Percentiles rank a stretch among this genome's conserved stretches.
Evolutionary conservation across 2,888 invertebrate genomes (phyloP).

Genomic region (Phytoseiulus persimilis): DNA sequence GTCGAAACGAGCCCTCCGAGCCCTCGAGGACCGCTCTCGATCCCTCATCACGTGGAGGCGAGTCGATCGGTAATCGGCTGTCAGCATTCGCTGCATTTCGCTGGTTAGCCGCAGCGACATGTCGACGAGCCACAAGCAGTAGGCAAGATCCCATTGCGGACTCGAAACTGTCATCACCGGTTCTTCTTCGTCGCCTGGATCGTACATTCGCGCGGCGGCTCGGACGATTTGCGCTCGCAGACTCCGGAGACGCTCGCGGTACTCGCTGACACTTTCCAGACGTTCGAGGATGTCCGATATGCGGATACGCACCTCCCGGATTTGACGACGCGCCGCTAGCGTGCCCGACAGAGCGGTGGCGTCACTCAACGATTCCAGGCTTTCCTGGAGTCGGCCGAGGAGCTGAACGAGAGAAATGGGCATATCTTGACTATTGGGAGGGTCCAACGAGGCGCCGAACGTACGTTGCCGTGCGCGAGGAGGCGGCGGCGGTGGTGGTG

Average conservation of each 20-base stretch:
- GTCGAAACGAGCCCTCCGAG: not conserved
- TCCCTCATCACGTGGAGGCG: not conserved
- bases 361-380: constrained; percentile 40
- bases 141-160: constrained; percentile 41
- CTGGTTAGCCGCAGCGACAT: constrained; percentile 39
- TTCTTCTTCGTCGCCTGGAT: constrained; percentile 40
- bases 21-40: not conserved
- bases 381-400: constrained; percentile 40
- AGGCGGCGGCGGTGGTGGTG: constrained; percentile 47
- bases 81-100: constrained; percentile 17
- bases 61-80: constrained; percentile 8
- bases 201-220: constrained; percentile 41
- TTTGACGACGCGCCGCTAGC: constrained; percentile 41
- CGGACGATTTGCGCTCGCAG: constrained; percentile 41
- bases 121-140: constrained; percentile 43
- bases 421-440: constrained; percentile 13
- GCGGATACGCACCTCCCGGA: constrained; percentile 41
- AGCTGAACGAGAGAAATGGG: constrained; percentile 39
- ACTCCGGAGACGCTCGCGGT: constrained; percentile 40
- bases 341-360: constrained; percentile 40
- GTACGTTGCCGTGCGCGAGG: constrained; percentile 48
- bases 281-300: constrained; percentile 42
- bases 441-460: constrained; percentile 8
- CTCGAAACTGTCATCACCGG: constrained; percentile 21
- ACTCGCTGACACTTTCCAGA: constrained; percentile 40